phyloP scores from a whole-genome alignment of 2,888 invertebrate species.

The Thelaira solivaga region DNA sequence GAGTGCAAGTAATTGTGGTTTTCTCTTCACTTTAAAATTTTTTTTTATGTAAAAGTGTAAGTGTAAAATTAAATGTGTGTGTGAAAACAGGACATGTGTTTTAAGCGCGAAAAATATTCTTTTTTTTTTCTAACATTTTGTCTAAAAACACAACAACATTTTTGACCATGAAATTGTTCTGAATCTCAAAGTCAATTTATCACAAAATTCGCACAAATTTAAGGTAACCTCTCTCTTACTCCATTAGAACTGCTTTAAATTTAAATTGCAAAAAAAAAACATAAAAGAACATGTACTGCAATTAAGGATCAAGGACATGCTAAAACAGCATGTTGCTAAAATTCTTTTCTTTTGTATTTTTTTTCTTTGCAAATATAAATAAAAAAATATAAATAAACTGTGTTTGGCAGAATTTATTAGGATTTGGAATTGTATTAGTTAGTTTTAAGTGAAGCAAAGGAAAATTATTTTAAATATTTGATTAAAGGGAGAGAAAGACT shows the following conservation, averaged over 20 bases:
- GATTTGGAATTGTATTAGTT: too few species aligned
- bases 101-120: constrained; percentile 44
- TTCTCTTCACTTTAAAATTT: too few species aligned
- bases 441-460: too few species aligned
- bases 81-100: constrained; percentile 34
- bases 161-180: constrained; percentile 8
- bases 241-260: constrained; percentile 14
- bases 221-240: background rate
- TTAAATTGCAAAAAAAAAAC: background rate
- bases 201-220: background rate
- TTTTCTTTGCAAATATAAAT: too few species aligned
- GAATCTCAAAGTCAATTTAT: constrained; percentile 32
- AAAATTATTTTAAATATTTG: too few species aligned
- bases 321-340: constrained; percentile 41
- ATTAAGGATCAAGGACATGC: constrained; percentile 46
- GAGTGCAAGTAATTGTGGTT: background rate
- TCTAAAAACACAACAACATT: background rate
- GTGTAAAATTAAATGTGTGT: background rate
- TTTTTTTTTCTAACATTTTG: background rate
- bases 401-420: too few species aligned
- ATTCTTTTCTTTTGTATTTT: background rate
- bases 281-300: background rate
- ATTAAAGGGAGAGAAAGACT: too few species aligned
- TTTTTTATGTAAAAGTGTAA: background rate
- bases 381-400: too few species aligned